These are phyloP conservation scores for Tautogolabrus adspersus DNA, from an alignment of 2,113 vertebrate genomes.

Conservation along the genomic window DNA sequence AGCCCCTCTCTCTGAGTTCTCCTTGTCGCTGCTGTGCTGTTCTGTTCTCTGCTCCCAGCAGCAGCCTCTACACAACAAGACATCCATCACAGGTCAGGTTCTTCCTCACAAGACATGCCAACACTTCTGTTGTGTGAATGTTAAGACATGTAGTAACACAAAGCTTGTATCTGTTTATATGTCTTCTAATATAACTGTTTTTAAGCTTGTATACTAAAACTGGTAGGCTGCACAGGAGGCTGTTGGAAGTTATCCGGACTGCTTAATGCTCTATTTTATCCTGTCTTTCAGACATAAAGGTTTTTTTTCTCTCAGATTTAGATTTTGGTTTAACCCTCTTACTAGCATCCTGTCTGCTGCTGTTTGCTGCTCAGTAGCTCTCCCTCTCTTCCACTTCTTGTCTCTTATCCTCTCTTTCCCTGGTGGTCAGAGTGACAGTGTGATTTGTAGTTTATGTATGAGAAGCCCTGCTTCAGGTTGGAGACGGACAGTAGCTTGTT, in stretches of 20 bases:
- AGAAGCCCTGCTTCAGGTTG: slow-evolving; percentile 2
- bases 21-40: slow-evolving; percentile 12
- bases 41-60: slow-evolving; percentile 9
- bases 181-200: not conserved
- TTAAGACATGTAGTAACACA: not conserved
- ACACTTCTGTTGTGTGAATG: not conserved
- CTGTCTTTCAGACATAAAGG: not conserved
- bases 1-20: slow-evolving; percentile 1
- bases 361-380: no score
- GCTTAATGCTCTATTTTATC: not conserved
- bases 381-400: not conserved
- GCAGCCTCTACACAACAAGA: slow-evolving; percentile 10
- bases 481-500: not conserved
- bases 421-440: not conserved
- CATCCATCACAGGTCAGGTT: slow-evolving; percentile 39
- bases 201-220: not conserved
- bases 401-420: slow-evolving; percentile 1
- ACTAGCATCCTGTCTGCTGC: no score
- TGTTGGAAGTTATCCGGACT: no score
- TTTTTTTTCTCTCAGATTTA: not conserved
- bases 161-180: not conserved
- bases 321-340: not conserved
- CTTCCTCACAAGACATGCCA: not conserved
- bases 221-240: no score
- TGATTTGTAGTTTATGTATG: slow-evolving; percentile 19